Base-by-base conservation (phyloP, 2,797 vertebrate genomes). In the Lutjanus argentimaculatus region DNA sequence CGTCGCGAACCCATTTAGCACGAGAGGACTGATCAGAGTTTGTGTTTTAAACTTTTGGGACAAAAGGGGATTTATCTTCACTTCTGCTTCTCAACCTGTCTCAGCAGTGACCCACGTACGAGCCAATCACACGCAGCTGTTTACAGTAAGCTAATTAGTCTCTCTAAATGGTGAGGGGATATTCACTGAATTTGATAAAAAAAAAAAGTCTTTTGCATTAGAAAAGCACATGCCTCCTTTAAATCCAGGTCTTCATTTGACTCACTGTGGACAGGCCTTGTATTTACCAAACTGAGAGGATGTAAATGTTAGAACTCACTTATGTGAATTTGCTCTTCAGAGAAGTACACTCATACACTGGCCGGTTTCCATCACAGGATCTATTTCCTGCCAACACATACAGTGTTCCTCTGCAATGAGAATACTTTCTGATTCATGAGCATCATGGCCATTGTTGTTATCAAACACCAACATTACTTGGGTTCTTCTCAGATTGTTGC, bases 301-400 rank as follows among this genome's bases (percentile, higher is more conserved):
- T 40, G 19, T 48, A 51, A 62, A 76, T 43, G 49, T 51, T 49
- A 53, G 55, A 42, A 56, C 61, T 51, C 43, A 67, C 63, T 67
- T 48, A 21, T 17, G 7, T 45, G 40, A 49, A 55, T 55, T 36
- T 51, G 59, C 72, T 70, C 66, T 57, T 40, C 19, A 46, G 52
- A 36, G 45, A 46, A 65, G 59, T 40, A 5, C 57, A 65, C 59
- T 75, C 52, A 12, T 3, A 36, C 30, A 8, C 17, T 70, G 53
- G 30, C 65, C 17, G 11, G 53, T 55, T 66, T 75, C 11, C 7
- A 15, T n/a, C n/a, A 36, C 56, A 52, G 49, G 42, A 22, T 11
- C 36, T 14, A 30, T 42, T 30, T 40, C 2, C 14, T 71, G 36
- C 19, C 17, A 69, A 59, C 52, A 15, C 30, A 9, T 15, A 9